These are phyloP conservation scores for Ianthella basta DNA, from an alignment of 37 sponge, comb jelly and placozoan genomes.

Conservation along the genomic window DNA sequence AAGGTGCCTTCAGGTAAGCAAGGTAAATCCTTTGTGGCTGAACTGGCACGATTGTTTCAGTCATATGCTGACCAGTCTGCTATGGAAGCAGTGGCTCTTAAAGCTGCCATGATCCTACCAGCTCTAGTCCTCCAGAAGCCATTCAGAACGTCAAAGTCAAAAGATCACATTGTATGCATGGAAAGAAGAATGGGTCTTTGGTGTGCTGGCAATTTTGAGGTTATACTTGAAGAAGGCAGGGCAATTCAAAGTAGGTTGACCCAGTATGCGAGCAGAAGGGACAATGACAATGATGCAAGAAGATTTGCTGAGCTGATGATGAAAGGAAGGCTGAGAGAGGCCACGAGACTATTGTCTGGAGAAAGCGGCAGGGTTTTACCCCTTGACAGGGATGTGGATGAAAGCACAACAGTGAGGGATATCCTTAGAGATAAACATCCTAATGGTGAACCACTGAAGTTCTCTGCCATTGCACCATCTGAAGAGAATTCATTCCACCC, in stretches of 20 bases:
- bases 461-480: not conserved
- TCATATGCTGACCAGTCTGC: not conserved
- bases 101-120: constrained; percentile 15
- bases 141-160: not conserved
- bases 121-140: constrained; percentile 18
- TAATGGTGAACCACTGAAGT: not conserved
- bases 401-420: not conserved
- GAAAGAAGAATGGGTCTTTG: constrained; percentile 10
- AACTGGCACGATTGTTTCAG: constrained; percentile 6
- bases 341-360: constrained; percentile 4
- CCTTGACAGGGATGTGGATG: not conserved
- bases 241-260: not conserved
- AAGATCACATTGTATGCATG: not conserved
- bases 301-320: constrained; percentile 4
- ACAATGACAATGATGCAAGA: constrained; percentile 1
- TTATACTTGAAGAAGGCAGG: not conserved
- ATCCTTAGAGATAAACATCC: not conserved
- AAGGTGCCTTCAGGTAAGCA: not conserved
- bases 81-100: not conserved
- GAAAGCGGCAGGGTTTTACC: not conserved
- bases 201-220: not conserved
- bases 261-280: not conserved
- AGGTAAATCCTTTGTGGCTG: not conserved
- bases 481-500: not conserved
- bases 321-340: not conserved